A percentile compares a stretch with the other conserved stretches of the same genome.
Conservation (phyloP, 2,113 vertebrate species). For the Colossoma macropomum region DNA sequence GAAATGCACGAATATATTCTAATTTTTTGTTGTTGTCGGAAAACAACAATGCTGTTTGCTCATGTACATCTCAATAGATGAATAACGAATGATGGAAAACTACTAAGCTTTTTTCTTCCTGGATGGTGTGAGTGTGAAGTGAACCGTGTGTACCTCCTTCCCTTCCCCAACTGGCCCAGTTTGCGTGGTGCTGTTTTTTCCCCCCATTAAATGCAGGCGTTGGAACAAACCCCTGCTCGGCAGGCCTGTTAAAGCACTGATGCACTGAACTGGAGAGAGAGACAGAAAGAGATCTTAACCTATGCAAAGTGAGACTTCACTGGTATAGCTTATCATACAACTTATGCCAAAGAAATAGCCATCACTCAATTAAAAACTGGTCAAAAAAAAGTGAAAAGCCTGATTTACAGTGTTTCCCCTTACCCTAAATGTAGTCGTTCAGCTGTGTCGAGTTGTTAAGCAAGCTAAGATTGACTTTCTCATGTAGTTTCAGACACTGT, state of each 20-base stretch:
- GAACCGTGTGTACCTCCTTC: slow-evolving; percentile 79
- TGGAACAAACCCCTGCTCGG: slow-evolving; percentile 71
- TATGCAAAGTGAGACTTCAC: slow-evolving; percentile 51
- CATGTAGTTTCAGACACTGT: neutral
- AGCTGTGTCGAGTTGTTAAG: neutral
- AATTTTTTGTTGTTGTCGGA: slow-evolving; percentile 19
- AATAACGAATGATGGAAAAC: slow-evolving; percentile 70
- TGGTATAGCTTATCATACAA: neutral
- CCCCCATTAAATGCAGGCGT: slow-evolving; percentile 74
- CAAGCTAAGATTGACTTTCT: neutral
- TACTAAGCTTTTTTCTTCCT: slow-evolving; percentile 70
- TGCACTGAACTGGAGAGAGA: slow-evolving; percentile 61
- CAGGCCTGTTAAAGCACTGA: slow-evolving; percentile 74
- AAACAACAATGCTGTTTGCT: slow-evolving; percentile 35
- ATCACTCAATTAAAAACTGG: neutral
- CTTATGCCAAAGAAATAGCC: slow-evolving; percentile 35
- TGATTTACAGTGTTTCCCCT: no score
- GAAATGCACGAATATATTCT: neutral
- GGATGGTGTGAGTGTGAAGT: slow-evolving; percentile 71
- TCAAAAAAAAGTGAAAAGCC: no score
- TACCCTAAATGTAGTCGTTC: neutral
- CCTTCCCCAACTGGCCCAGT: slow-evolving; percentile 72
- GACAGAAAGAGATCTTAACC: slow-evolving; percentile 53
- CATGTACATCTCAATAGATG: slow-evolving; percentile 45
- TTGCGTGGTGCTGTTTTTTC: slow-evolving; percentile 57